These are phyloP conservation scores for Drosophila orosa DNA, from an alignment of 1,140 invertebrate genomes.

Conservation along the genomic window DNA sequence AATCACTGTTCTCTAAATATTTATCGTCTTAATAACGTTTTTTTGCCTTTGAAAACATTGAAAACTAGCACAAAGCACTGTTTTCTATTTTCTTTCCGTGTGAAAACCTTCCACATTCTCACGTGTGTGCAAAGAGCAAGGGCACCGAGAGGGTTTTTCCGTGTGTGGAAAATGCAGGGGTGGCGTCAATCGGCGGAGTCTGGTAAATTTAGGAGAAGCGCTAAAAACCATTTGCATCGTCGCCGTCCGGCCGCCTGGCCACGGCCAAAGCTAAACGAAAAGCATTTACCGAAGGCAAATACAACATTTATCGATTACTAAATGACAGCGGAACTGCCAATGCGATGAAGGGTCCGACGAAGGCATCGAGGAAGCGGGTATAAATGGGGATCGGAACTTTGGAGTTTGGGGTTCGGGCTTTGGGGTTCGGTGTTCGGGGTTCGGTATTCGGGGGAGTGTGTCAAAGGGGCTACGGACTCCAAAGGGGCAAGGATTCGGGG, in stretches of 20 bases:
- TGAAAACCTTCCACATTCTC: background rate
- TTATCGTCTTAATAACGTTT: background rate
- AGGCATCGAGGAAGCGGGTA: background rate
- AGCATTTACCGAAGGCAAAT: constrained; percentile 70
- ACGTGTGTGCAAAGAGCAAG: background rate
- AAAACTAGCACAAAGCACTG: too few relatives aligned
- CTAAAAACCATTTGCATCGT: constrained; percentile 47
- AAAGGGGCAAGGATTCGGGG: too few relatives aligned
- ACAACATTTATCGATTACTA: constrained; percentile 77
- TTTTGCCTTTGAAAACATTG: too few relatives aligned
- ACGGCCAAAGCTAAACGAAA: constrained; percentile 45
- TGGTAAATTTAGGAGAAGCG: constrained; percentile 8
- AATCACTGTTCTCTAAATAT: background rate
- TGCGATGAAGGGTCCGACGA: constrained; percentile 28
- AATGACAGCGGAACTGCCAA: constrained; percentile 74
- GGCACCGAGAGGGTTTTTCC: background rate
- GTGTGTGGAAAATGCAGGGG: background rate
- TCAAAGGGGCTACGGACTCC: background rate
- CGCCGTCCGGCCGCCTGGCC: constrained; percentile 17
- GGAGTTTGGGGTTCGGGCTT: too few relatives aligned
- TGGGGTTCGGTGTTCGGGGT: too few relatives aligned
- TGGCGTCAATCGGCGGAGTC: background rate
- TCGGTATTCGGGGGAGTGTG: too few relatives aligned
- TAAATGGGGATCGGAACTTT: background rate
- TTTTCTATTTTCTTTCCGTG: background rate